Evolutionary conservation across 2,888 invertebrate genomes (phyloP).

Genomic region (Candidula unifasciata): DNA sequence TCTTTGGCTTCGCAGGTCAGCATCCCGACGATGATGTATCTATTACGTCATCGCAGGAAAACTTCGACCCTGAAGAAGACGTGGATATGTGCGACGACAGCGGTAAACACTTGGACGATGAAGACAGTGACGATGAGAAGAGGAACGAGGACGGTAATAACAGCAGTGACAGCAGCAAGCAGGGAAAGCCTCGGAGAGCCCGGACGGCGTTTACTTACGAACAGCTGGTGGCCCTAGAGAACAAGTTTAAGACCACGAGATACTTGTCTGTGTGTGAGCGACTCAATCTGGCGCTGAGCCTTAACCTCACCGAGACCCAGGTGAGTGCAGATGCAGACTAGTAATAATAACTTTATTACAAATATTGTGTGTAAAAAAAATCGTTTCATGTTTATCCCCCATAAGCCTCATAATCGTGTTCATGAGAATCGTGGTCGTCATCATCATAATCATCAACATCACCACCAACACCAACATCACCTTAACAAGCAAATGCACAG

Average conservation of each 20-base stretch:
- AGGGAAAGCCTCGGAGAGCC: conserved; percentile 90
- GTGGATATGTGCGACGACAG: conserved; percentile 59
- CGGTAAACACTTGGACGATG: conserved; percentile 56
- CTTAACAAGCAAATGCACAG: no score
- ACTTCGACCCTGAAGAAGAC: conserved; percentile 56
- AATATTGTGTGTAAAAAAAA: no score
- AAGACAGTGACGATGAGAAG: conserved; percentile 54
- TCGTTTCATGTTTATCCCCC: no score
- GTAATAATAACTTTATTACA: no score
- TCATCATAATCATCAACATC: no score
- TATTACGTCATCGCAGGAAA: conserved; percentile 54
- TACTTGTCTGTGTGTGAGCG: conserved; percentile 98
- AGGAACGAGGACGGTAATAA: conserved; percentile 47
- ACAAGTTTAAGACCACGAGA: conserved; percentile 96
- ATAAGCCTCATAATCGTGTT: no score
- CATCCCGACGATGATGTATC: conserved; percentile 52
- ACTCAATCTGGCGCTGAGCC: conserved; percentile 93
- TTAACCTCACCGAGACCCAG: conserved; percentile 98
- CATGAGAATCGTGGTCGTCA: no score
- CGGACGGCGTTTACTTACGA: conserved; percentile 99
- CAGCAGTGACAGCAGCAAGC: conserved; percentile 68
- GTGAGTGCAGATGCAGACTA: background rate
- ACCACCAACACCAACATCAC: no score
- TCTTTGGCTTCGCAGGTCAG: background rate
- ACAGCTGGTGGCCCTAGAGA: conserved; percentile 95